Percentiles rank a stretch among this genome's conserved stretches.
Conservation (phyloP, 1,140 invertebrate species). For the Eueides isabella region DNA sequence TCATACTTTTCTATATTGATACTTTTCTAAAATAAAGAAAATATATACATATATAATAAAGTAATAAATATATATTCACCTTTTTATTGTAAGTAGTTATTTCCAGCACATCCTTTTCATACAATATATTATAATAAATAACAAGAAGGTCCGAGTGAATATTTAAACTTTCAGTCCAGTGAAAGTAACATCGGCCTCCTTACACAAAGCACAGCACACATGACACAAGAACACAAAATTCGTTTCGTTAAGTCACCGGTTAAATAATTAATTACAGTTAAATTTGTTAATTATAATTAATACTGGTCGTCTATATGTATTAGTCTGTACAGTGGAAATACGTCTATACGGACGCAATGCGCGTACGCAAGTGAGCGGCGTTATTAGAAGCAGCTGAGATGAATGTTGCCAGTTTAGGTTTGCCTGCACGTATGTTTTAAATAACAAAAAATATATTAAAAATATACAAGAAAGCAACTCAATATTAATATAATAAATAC, state of each 20-base stretch:
- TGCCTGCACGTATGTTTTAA: neutral
- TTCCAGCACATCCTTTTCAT: conserved; percentile 54
- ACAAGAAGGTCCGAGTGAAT: conserved; percentile 75
- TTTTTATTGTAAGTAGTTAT: conserved; percentile 45
- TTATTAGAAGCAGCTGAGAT: conserved; percentile 38
- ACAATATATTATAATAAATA: conserved; percentile 30
- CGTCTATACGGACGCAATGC: conserved; percentile 45
- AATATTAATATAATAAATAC: no score
- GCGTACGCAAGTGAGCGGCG: conserved; percentile 52
- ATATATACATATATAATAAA: no score
- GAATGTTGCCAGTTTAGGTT: conserved; percentile 31
- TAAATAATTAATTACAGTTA: conserved; percentile 23
- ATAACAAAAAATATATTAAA: neutral
- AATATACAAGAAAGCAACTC: no score
- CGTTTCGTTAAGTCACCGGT: conserved; percentile 44
- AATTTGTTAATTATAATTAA: conserved; percentile 12
- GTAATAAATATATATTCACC: conserved; percentile 51
- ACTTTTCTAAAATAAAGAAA: no score
- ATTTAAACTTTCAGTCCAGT: conserved; percentile 79
- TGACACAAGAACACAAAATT: conserved; percentile 52
- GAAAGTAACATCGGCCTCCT: conserved; percentile 78
- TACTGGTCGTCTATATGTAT: conserved; percentile 7
- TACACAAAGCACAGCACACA: conserved; percentile 64
- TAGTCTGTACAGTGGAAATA: conserved; percentile 18
- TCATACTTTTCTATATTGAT: no score